These are phyloP conservation scores for Arvicanthis niloticus DNA, from an alignment of 2,113 vertebrate species.

Conservation along the genomic window DNA sequence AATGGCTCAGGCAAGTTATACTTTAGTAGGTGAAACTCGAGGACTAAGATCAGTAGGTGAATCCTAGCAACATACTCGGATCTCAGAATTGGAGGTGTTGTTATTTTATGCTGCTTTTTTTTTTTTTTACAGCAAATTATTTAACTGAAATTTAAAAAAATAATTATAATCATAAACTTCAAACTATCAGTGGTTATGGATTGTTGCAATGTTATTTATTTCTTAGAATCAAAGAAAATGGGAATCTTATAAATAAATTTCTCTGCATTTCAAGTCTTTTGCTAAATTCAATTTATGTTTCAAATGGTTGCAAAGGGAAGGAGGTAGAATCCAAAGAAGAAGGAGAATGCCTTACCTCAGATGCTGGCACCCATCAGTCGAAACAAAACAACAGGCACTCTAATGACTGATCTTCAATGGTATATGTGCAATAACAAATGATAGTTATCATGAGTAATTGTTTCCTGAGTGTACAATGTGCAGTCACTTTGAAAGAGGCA, in stretches of 20 bases:
- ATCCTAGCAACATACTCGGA: not conserved
- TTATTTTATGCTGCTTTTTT: conserved; percentile 29
- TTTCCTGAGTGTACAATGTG: conserved; percentile 43
- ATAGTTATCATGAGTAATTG: conserved; percentile 60
- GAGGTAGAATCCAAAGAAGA: conserved; percentile 14
- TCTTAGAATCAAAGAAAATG: conserved; percentile 16
- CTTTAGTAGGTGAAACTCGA: conserved; percentile 37
- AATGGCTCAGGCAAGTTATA: conserved; percentile 18
- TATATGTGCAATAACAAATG: not conserved
- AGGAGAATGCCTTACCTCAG: conserved; percentile 33
- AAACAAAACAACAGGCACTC: conserved; percentile 43
- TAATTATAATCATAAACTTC: not conserved
- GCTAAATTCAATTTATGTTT: conserved; percentile 14
- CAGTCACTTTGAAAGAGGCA: not conserved
- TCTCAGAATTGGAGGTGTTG: not conserved
- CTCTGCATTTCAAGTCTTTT: conserved; percentile 15
- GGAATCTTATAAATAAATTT: conserved; percentile 24
- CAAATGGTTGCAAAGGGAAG: not conserved
- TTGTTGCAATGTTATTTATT: not conserved
- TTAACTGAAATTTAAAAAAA: conserved; percentile 41
- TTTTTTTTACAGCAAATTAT: not conserved
- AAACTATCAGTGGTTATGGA: not conserved
- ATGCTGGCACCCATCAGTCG: not conserved
- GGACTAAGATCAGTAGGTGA: conserved; percentile 7
- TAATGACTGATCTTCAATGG: conserved; percentile 56